These are phyloP conservation scores for Caenorhabditis brenneri DNA, from an alignment of 1,140 invertebrate species.

Conservation along the genomic window DNA sequence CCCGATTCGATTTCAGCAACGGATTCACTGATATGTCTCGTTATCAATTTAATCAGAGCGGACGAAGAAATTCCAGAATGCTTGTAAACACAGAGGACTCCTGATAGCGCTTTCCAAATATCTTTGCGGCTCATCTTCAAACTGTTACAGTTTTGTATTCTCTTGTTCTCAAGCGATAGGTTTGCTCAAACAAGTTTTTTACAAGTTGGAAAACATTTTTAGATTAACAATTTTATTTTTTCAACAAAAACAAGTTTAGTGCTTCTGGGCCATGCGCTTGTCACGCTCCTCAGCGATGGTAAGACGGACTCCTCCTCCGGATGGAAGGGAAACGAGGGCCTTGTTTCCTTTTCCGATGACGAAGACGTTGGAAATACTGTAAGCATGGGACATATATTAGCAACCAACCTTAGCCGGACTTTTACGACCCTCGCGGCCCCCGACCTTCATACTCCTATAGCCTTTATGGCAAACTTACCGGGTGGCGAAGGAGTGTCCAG, in stretches of 20 bases:
- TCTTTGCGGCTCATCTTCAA: constrained; percentile 46
- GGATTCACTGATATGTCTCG: constrained; percentile 51
- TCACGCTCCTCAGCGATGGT: constrained; percentile 98
- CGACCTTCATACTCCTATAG: constrained; percentile 60
- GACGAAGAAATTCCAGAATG: constrained; percentile 63
- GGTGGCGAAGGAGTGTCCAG: constrained; percentile 95
- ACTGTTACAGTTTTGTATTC: constrained; percentile 42
- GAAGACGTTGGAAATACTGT: constrained; percentile 94
- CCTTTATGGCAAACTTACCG: constrained; percentile 76
- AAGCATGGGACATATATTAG: constrained; percentile 70
- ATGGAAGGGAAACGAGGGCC: constrained; percentile 91
- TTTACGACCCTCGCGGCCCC: constrained; percentile 65
- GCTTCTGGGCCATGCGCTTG: constrained; percentile 81
- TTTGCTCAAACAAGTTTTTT: not conserved
- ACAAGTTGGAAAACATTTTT: constrained; percentile 52
- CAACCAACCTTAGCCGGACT: constrained; percentile 67
- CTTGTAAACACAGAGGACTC: constrained; percentile 68
- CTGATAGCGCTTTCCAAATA: constrained; percentile 58
- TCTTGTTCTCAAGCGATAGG: constrained; percentile 6
- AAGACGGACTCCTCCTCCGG: constrained; percentile 91
- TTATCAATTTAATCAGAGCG: constrained; percentile 57
- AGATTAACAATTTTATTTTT: constrained; percentile 50
- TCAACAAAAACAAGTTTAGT: constrained; percentile 43
- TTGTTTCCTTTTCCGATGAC: constrained; percentile 98
- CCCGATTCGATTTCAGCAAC: constrained; percentile 17